A percentile compares a stretch with the other conserved stretches of the same genome.
Conservation (phyloP, 2,113 vertebrate species). For the Ammodytes marinus region DNA sequence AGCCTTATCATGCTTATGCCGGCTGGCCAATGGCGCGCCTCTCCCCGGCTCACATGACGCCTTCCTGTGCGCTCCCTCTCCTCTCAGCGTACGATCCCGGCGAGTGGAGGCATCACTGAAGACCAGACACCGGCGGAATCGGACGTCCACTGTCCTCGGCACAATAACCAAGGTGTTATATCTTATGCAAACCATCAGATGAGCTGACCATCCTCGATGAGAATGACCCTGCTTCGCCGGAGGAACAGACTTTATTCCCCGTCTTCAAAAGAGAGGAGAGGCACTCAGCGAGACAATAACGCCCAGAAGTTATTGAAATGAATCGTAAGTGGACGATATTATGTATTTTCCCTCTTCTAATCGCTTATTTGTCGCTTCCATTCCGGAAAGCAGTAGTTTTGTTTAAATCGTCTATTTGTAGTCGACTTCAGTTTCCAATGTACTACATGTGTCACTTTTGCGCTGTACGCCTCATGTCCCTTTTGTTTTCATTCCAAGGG, state of each 20-base stretch:
- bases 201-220: conserved; percentile 21
- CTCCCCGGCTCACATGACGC: conserved; percentile 89
- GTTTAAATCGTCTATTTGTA: background rate
- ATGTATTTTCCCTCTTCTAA: background rate
- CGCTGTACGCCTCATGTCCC: background rate
- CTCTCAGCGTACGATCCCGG: conserved; percentile 85
- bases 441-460: conserved; percentile 44
- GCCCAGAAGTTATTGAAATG: conserved; percentile 78
- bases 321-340: conserved; percentile 73
- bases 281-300: conserved; percentile 69
- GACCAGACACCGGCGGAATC: conserved; percentile 84
- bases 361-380: background rate
- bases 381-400: background rate
- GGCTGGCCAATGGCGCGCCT: conserved; percentile 87
- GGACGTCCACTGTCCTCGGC: conserved; percentile 81
- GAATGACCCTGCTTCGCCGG: conserved; percentile 6
- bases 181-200: conserved; percentile 40
- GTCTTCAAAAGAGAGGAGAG: conserved; percentile 47
- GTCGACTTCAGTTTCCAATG: conserved; percentile 2
- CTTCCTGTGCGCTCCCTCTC: conserved; percentile 85
- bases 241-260: conserved; percentile 71
- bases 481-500: conserved; percentile 4
- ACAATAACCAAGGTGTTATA: conserved; percentile 45
- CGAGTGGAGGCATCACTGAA: conserved; percentile 87
- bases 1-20: conserved; percentile 85